These are phyloP conservation scores for Zaprionus tsacasi DNA, from an alignment of 1,140 invertebrate species.

Conservation along the genomic window DNA sequence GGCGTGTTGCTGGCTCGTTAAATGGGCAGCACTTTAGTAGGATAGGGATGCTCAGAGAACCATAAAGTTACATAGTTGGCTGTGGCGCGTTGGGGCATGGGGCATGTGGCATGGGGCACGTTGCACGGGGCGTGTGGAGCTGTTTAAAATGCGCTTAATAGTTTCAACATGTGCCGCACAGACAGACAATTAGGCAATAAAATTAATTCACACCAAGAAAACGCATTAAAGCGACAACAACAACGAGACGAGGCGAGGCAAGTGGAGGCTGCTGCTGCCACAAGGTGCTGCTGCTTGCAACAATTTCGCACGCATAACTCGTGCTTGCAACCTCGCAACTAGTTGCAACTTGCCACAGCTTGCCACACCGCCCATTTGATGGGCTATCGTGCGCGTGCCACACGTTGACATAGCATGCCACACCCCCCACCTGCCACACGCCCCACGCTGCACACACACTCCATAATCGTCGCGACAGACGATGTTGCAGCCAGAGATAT, in stretches of 20 bases:
- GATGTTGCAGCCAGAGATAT: conserved; percentile 16
- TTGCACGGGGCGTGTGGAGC: neutral
- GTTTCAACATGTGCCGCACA: conserved; percentile 56
- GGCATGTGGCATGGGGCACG: neutral
- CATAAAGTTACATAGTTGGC: conserved; percentile 54
- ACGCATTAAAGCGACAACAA: conserved; percentile 44
- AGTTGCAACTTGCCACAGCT: conserved; percentile 10
- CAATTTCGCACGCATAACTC: conserved; percentile 60
- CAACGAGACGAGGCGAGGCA: neutral
- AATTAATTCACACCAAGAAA: conserved; percentile 64
- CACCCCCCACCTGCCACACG: neutral
- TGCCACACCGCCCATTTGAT: conserved; percentile 30
- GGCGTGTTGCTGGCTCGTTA: conserved; percentile 34
- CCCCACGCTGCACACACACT: neutral
- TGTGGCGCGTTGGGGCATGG: conserved; percentile 13
- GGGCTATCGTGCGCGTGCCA: conserved; percentile 30
- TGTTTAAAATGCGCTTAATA: conserved; percentile 56
- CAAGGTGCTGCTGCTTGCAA: conserved; percentile 44
- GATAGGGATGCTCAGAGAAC: neutral
- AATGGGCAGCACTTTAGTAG: conserved; percentile 6
- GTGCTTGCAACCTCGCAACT: conserved; percentile 17
- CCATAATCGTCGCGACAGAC: conserved; percentile 43
- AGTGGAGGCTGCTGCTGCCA: neutral
- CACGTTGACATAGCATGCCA: conserved; percentile 29
- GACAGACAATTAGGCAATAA: conserved; percentile 64